Base-by-base conservation (phyloP, 2,113 vertebrate species). In the Lipophrys pholis region DNA sequence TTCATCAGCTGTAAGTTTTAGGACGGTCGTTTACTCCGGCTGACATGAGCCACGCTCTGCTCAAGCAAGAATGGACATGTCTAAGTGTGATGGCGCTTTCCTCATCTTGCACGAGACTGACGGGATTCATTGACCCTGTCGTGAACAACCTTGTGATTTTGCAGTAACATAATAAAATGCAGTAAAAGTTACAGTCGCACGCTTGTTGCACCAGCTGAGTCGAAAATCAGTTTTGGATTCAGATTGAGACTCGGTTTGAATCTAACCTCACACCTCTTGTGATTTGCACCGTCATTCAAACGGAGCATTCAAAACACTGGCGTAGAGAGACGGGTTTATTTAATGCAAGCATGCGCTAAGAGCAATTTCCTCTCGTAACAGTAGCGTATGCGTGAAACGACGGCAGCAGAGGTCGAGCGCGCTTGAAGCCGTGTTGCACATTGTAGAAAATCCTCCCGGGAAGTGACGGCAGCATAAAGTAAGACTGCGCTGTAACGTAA, bases 1-100 rank as follows among this genome's bases (percentile, higher is more conserved):
- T 80, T 91, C 94, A 57, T 91, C 90, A 69, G 84, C 93, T 94
- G 97, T 99, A 93, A 96, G 95, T 85, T 61, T 7, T 40, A 55
- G 60, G 55, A 58, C 56, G 42, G 57, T 10, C 59, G 64, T 57
- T 64, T 56, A 41, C 45, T 51, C 7, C 42, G 61, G 63, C 57
- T 40, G 51, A 38, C 38, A 17, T 30, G 36, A 76, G 54, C 38
- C 51, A 46, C 16, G 14, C 3, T 59, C 46, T 69, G 69, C 30
- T 50, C 6, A 7, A 7, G 36, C 11, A 17, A 35, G 21, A 69
- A 51, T 6, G 8, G 59, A 69, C 43, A 36, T 5, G 38, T 39
- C 30, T n/a, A n/a, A 59, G 11, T 58, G 46, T 58, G n/a, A 65
- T 59, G 15, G 35, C 8, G n/a, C 41, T n/a, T 53, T 0, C 38